phyloP scores from a whole-genome alignment of 1,140 invertebrate species.

The Platorchestia sp. region DNA sequence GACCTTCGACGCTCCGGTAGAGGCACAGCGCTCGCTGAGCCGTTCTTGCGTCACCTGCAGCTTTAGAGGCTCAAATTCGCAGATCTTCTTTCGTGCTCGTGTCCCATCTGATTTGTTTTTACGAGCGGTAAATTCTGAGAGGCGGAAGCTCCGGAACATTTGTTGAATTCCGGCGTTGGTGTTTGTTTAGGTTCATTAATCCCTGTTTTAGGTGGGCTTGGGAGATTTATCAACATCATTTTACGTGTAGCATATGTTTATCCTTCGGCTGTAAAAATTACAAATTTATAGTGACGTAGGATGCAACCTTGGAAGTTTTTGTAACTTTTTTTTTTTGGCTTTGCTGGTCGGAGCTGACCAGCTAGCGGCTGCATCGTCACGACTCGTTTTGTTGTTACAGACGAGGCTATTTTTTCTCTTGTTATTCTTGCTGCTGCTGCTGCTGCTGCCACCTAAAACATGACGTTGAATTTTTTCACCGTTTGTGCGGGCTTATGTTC shows the following conservation, averaged over 20 bases:
- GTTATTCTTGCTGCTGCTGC: background rate
- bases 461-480: background rate
- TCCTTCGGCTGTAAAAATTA: background rate
- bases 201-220: background rate
- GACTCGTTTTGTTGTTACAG: slow-evolving; percentile 4
- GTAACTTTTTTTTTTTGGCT: background rate
- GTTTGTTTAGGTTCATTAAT: background rate
- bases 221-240: background rate
- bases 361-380: background rate
- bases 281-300: background rate
- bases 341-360: background rate
- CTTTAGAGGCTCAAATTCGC: background rate
- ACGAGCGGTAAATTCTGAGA: background rate
- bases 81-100: background rate
- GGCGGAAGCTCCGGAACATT: background rate
- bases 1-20: background rate
- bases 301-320: background rate
- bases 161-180: background rate
- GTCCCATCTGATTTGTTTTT: background rate
- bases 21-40: background rate
- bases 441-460: background rate
- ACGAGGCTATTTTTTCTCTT: background rate
- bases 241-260: background rate
- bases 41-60: background rate
- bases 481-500: background rate